These are phyloP conservation scores for Cephonodes hylas DNA, from an alignment of 2,888 invertebrate species.

Conservation along the genomic window DNA sequence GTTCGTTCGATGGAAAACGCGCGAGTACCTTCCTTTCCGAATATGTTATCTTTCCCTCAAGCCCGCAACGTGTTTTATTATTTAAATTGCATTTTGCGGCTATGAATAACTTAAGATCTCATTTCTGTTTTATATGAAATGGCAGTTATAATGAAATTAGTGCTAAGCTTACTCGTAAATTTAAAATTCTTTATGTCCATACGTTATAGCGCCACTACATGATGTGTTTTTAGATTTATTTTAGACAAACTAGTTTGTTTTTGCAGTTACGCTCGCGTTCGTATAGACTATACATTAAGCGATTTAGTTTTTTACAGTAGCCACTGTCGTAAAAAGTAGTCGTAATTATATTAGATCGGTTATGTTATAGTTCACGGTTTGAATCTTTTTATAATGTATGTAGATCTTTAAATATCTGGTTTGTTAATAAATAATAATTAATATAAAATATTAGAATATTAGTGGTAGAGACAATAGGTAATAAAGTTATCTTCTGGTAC, in stretches of 20 bases:
- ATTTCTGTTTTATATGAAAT: constrained; percentile 4
- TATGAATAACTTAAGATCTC: constrained; percentile 14
- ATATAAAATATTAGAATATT: no score
- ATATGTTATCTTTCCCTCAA: constrained; percentile 28
- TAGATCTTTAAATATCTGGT: no score
- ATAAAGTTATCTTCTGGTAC: no score
- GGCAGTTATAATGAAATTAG: constrained; percentile 2
- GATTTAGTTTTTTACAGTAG: no score
- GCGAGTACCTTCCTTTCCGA: constrained; percentile 21
- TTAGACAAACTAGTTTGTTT: neutral
- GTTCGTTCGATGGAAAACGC: constrained; percentile 30
- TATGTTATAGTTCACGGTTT: no score
- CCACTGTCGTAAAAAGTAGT: no score
- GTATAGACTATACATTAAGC: no score
- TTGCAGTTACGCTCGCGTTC: no score
- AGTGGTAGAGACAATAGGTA: no score
- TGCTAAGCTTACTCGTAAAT: neutral
- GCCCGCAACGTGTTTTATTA: constrained; percentile 22
- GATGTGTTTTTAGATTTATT: neutral
- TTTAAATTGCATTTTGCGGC: constrained; percentile 21
- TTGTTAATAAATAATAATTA: no score
- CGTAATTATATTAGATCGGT: no score
- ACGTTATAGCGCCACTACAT: neutral
- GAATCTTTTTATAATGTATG: no score
- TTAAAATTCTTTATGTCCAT: neutral